phyloP scores from a whole-genome alignment of 64 coral and sea anemone species.

The Montipora cactus region DNA sequence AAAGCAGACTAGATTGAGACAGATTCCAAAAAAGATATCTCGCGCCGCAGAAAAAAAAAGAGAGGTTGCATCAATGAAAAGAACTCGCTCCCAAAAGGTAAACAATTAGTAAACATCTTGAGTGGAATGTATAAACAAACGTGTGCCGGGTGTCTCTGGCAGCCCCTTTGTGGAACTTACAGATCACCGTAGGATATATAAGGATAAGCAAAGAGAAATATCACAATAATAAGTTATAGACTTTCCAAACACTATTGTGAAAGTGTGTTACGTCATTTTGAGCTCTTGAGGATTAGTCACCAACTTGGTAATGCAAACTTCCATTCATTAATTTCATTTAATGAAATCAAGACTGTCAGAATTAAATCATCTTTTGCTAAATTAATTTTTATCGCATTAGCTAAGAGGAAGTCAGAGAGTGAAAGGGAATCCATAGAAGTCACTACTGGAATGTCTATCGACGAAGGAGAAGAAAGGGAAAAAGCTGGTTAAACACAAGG shows the following conservation, averaged over 20 bases:
- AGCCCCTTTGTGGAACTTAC: too few species aligned
- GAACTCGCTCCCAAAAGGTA: too few species aligned
- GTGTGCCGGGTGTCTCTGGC: too few species aligned
- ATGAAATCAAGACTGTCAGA: not conserved
- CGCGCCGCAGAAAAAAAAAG: not conserved
- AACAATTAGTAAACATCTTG: too few species aligned
- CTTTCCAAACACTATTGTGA: too few species aligned
- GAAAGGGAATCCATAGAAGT: not conserved
- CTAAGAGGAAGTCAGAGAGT: not conserved
- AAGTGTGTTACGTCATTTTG: too few species aligned
- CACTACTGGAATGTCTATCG: not conserved
- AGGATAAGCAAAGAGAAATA: too few species aligned
- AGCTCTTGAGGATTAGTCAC: too few species aligned
- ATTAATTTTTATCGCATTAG: not conserved
- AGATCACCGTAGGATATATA: too few species aligned
- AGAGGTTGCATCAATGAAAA: too few species aligned
- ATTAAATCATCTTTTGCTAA: not conserved
- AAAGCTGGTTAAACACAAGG: conserved; percentile 7
- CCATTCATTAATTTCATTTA: not conserved
- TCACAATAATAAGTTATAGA: too few species aligned
- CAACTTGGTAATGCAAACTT: not conserved
- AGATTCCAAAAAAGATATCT: not conserved
- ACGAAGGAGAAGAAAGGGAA: conserved; percentile 9
- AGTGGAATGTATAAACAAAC: too few species aligned
- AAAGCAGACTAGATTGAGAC: not conserved